A percentile compares a stretch with the other conserved stretches of the same genome.
These are phyloP conservation scores for Drosophila gaucha DNA, from an alignment of 2,888 invertebrate genomes.

Conservation along the genomic window DNA sequence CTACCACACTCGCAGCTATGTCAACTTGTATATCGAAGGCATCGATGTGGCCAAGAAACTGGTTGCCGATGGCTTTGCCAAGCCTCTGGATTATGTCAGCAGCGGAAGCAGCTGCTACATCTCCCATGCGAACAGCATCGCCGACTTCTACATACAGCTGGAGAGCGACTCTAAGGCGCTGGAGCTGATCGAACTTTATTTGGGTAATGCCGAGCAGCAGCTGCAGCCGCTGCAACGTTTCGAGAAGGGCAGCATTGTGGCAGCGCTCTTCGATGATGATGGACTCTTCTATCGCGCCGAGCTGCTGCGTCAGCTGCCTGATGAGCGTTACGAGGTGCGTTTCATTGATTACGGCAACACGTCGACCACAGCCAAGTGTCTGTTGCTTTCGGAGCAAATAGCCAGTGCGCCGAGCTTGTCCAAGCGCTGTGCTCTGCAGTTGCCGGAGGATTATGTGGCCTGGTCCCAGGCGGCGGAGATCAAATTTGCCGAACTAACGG, in stretches of 20 bases:
- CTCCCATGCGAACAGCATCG: conserved; percentile 90
- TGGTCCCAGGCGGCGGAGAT: conserved; percentile 89
- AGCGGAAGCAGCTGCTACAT: conserved; percentile 89
- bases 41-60: conserved; percentile 87
- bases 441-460: conserved; percentile 86
- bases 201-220: conserved; percentile 86
- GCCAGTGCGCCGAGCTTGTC: conserved; percentile 87
- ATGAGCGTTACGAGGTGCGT: conserved; percentile 86
- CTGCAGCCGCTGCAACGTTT: conserved; percentile 85
- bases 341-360: conserved; percentile 90
- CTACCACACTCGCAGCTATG: conserved; percentile 84
- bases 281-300: conserved; percentile 89
- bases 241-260: conserved; percentile 86
- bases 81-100: conserved; percentile 85
- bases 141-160: conserved; percentile 92
- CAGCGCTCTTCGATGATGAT: conserved; percentile 88
- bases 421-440: conserved; percentile 87
- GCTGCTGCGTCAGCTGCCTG: conserved; percentile 86
- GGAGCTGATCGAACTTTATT: conserved; percentile 87
- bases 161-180: conserved; percentile 87
- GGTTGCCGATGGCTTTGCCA: conserved; percentile 87
- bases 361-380: conserved; percentile 86
- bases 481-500: conserved; percentile 89
- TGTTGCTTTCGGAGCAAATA: conserved; percentile 87
- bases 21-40: conserved; percentile 88